Percentiles rank a stretch among this genome's conserved stretches.
Evolutionary conservation across 2,797 vertebrate species (phyloP).

Genomic region (Martes flavigula): DNA sequence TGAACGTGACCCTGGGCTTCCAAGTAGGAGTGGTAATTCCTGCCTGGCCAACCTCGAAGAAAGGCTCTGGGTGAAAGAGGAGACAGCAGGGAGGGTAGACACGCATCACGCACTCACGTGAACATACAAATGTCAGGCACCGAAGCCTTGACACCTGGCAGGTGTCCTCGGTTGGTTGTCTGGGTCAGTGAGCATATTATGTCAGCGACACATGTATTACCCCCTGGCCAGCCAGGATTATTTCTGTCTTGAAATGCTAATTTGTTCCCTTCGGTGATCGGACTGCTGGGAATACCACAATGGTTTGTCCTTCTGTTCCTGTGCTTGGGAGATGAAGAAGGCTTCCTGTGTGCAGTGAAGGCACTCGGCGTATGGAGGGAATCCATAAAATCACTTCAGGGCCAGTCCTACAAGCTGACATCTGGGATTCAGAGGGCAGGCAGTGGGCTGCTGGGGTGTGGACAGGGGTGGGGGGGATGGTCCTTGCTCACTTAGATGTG

Average conservation of each 20-base stretch:
- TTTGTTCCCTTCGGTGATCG: not conserved
- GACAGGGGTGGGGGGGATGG: not conserved
- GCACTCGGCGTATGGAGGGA: not conserved
- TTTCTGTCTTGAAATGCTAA: not conserved
- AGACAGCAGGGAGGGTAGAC: too few relatives aligned
- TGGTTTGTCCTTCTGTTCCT: not conserved
- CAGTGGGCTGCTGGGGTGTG: not conserved
- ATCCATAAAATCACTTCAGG: too few relatives aligned
- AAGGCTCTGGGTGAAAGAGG: too few relatives aligned
- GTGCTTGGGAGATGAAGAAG: not conserved
- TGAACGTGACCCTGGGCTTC: not conserved
- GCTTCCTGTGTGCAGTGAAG: not conserved
- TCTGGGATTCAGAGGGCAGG: too few relatives aligned
- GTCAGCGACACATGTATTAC: fast-evolving
- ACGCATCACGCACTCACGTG: fast-evolving
- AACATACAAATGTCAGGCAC: too few relatives aligned
- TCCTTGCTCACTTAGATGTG: too few relatives aligned
- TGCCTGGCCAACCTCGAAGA: not conserved
- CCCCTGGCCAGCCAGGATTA: not conserved
- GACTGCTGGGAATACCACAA: not conserved
- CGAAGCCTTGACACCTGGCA: not conserved
- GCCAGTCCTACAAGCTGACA: fast-evolving
- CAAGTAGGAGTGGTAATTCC: not conserved
- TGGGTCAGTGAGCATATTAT: fast-evolving
- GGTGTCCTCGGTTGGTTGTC: not conserved